These are phyloP conservation scores for Electrona antarctica DNA, from an alignment of 2,113 vertebrate genomes.

Conservation along the genomic window DNA sequence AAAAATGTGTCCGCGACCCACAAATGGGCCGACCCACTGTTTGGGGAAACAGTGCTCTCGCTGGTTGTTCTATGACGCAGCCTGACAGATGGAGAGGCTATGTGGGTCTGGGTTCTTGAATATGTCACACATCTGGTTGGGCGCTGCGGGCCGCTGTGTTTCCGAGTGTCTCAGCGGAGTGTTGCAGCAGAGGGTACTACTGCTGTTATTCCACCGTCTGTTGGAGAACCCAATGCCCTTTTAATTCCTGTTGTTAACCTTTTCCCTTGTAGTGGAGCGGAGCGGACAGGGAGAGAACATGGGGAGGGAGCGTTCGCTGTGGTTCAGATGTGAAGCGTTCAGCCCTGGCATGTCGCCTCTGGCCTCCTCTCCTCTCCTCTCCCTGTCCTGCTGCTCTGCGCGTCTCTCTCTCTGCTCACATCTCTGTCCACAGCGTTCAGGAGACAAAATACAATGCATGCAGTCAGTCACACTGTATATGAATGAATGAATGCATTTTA, in stretches of 20 bases:
- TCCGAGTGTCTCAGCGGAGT: constrained; percentile 4
- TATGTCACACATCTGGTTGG: constrained; percentile 41
- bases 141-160: constrained; percentile 33
- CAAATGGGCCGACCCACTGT: background rate
- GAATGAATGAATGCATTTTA: too few relatives aligned
- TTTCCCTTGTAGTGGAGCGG: constrained; percentile 44
- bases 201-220: background rate
- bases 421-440: constrained; percentile 65
- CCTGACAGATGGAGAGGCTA: constrained; percentile 44
- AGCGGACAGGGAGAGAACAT: constrained; percentile 19
- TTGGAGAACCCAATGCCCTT: constrained; percentile 52
- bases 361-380: constrained; percentile 9
- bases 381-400: constrained; percentile 8
- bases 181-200: constrained; percentile 28
- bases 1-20: too few relatives aligned
- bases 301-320: constrained; percentile 30
- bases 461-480: too few relatives aligned
- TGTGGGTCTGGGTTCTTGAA: constrained; percentile 32
- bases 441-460: constrained; percentile 54
- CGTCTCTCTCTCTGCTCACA: constrained; percentile 64
- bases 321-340: constrained; percentile 35
- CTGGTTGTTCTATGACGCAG: constrained; percentile 13
- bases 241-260: constrained; percentile 64
- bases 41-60: background rate
- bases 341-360: constrained; percentile 23